A percentile compares a stretch with the other conserved stretches of the same genome.
Evolutionary conservation across 2,113 vertebrate species (phyloP).

Genomic region (Mola mola): DNA sequence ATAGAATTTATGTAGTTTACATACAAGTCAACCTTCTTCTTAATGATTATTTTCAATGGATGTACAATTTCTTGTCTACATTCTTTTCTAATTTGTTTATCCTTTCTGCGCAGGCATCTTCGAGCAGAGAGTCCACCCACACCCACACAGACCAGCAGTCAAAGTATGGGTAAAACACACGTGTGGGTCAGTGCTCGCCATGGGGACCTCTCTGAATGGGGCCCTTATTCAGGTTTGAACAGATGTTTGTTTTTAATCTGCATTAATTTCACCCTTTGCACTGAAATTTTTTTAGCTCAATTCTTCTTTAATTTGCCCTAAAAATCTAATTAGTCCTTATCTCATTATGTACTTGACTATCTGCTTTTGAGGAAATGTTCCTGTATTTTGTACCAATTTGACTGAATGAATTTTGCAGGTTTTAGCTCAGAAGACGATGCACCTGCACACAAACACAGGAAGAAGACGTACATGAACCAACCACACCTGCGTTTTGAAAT

Average conservation of each 20-base stretch:
- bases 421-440: conserved; percentile 88
- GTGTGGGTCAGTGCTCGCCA: conserved; percentile 72
- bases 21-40: too few relatives aligned
- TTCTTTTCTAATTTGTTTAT: too few relatives aligned
- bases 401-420: conserved; percentile 47
- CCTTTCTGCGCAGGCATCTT: conserved; percentile 30
- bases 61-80: too few relatives aligned
- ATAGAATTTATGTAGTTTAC: too few relatives aligned
- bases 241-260: background rate
- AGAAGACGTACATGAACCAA: conserved; percentile 76
- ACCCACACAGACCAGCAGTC: background rate
- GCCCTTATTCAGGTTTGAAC: conserved; percentile 75
- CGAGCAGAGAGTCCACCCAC: conserved; percentile 14
- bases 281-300: background rate
- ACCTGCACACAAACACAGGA: conserved; percentile 77
- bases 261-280: background rate
- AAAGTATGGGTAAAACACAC: conserved; percentile 40
- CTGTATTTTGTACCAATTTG: too few relatives aligned
- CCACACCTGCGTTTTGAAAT: conserved; percentile 90
- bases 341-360: too few relatives aligned
- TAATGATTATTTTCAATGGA: too few relatives aligned
- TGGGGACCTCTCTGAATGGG: conserved; percentile 78
- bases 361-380: too few relatives aligned
- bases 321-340: too few relatives aligned
- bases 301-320: too few relatives aligned